Evolutionary conservation across 1,140 invertebrate species (phyloP), one percentile per base, ranked within the genome.

Genomic region (Orchesella cincta): DNA sequence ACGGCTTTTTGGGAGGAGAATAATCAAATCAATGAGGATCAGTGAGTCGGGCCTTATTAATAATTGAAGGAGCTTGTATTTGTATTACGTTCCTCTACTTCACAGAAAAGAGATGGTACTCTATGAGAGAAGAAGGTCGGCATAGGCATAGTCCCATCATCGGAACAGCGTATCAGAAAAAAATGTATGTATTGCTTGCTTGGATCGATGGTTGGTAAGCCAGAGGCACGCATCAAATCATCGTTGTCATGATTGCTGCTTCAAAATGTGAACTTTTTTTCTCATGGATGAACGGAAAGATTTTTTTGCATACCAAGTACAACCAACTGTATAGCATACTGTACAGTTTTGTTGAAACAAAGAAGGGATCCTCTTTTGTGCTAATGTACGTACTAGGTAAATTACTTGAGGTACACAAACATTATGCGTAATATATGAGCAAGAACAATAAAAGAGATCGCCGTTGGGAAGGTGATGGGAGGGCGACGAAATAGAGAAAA

Each of bases 1-100:
- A 67, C 26, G 28, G 62, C 26, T 67, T 29, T 29, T 29, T 67
- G 31, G 62, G 62, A 67, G 62, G 62, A 67, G 62, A 67, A 29
- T 67, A 67, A 67, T 67, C 62, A 67, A 67, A 67, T 31, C 26
- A 67, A 29, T 67, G 31, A 31, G 52, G 52, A 57, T 57, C 52
- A 57, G 52, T 57, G 23, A 57, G 52, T 57, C 52, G 52, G 52
- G 14, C 52, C 52, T 57, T 57, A 57, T 57, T 57, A 57, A 57
- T 57, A 57, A 57, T 57, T 57, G 52, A 57, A 14, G 52, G 23
- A 57, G 52, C 23, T 57, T 57, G 52, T 57, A n/a, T 57, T 57
- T 57, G 52, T 57, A 57, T 57, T 57, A 57, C 23, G 52, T n/a
- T 57, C 52, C 52, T 26, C 52, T 26, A 57, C 14, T 29, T n/a